Evolutionary conservation across 2,888 invertebrate genomes (phyloP).

Genomic region (Agrypnus murinus): DNA sequence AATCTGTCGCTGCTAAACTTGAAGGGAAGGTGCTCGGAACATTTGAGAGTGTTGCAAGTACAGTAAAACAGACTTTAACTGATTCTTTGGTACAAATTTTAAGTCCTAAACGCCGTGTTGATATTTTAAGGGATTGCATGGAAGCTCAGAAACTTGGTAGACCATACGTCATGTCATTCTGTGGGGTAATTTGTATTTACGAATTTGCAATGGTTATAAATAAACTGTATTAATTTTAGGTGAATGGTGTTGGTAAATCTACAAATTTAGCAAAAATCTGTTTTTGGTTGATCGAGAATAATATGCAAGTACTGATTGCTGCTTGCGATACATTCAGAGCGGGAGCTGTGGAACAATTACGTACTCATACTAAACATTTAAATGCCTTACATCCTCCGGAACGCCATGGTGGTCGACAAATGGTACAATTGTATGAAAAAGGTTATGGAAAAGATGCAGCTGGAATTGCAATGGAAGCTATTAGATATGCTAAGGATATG

Average conservation of each 20-base stretch:
- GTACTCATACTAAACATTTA: conserved; percentile 94
- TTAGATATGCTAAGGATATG: conserved; percentile 88
- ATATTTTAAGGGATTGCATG: conserved; percentile 96
- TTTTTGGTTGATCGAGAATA: conserved; percentile 99
- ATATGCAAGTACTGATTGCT: conserved; percentile 95
- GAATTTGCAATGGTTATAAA: too few species aligned
- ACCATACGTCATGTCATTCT: conserved; percentile 98
- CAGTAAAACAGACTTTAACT: conserved; percentile 90
- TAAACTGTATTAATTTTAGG: conserved; percentile 70
- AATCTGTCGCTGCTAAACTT: conserved; percentile 91
- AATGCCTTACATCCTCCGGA: conserved; percentile 93
- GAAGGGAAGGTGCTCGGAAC: conserved; percentile 96
- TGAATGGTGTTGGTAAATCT: conserved; percentile 98
- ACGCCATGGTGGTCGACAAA: conserved; percentile 80
- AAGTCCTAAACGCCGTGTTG: conserved; percentile 95
- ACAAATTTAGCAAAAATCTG: conserved; percentile 99
- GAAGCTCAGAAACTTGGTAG: conserved; percentile 86
- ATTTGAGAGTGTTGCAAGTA: conserved; percentile 92
- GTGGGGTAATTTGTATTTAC: conserved; percentile 80
- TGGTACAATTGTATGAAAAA: conserved; percentile 98
- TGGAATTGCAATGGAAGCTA: conserved; percentile 98
- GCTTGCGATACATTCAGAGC: conserved; percentile 99
- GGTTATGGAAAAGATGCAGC: conserved; percentile 99
- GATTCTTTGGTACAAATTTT: conserved; percentile 95
- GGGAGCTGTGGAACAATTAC: conserved; percentile 98